Conservation (phyloP, 2,888 invertebrate genomes). For the Hirtodrosophila alboralis region DNA sequence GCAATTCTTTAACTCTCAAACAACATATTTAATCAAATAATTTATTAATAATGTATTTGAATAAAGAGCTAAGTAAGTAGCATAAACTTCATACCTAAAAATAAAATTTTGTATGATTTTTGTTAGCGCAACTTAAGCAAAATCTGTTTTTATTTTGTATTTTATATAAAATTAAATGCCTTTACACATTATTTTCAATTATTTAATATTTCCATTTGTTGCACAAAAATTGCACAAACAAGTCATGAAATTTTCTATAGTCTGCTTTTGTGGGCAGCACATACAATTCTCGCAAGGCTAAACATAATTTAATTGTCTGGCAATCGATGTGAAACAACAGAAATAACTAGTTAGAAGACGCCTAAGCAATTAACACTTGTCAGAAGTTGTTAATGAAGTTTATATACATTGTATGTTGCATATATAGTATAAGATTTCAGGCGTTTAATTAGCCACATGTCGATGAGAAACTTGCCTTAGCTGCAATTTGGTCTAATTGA, state of each 20-base stretch:
- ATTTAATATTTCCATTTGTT: conserved; percentile 9
- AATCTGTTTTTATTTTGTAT: too few species aligned
- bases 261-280: conserved; percentile 46
- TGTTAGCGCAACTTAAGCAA: too few species aligned
- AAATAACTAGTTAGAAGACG: conserved; percentile 8
- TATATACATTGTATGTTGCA: conserved; percentile 7
- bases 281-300: conserved; percentile 26
- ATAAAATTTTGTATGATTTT: too few species aligned
- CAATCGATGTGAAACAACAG: conserved; percentile 46
- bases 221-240: conserved; percentile 1
- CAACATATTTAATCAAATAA: too few species aligned
- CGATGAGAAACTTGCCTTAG: conserved; percentile 32
- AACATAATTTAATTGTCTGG: conserved; percentile 67
- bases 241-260: conserved; percentile 28
- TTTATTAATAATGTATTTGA: too few species aligned
- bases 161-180: background rate
- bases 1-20: too few species aligned
- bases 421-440: conserved; percentile 41
- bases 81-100: too few species aligned
- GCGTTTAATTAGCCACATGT: conserved; percentile 65
- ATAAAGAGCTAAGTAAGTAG: too few species aligned
- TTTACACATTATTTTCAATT: background rate
- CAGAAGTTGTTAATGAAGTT: conserved; percentile 36
- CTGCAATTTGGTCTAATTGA: conserved; percentile 62
- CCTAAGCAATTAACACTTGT: conserved; percentile 53